Evolutionary conservation across 2,888 invertebrate species (phyloP), one percentile per base, ranked within the genome.

Genomic region (Epsilonema sp.): DNA sequence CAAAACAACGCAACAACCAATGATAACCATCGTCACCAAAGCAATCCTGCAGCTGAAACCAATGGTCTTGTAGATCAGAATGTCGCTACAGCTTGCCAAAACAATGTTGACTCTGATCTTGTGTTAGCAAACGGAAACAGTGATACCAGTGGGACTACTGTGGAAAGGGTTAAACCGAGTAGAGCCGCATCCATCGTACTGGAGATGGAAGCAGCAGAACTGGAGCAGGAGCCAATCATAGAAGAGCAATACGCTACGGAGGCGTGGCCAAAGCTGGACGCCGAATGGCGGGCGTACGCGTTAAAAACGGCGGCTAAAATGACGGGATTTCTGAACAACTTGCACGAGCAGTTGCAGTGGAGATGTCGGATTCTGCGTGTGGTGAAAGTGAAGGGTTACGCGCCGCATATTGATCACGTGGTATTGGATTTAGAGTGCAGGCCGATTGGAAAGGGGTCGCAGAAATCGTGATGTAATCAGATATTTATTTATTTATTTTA

Each of bases 311-410:
- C 55, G 16, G 49, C 51, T 8, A 56, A 51, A 45, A 60, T 73
- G 19, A 47, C 54, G 40, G 21, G 45, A 5, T 53, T 68, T 37
- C 57, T 73, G 23, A 49, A 56, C 22, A 49, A 56, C 16, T 42
- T 61, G 20, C 59, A 67, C 53, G 48, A 52, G 2, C 44, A 48
- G 3, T 19, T 52, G 3, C 16, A 19, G 38, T 39, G 26, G 26
- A 37, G 31, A 20, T 42, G 45, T 26, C 39, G 36, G 16, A 61
- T 37, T n/a, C 24, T 58, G 16, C 64, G 68, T 50, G 57, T 73
- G n/a, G 66, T 66, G 51, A 63, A 64, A 55, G 68, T 74, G 1
- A 74, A 74, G 56, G 69, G 70, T 0, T 74, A 74, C 58, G 74
- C 72, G 21, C 74, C 74, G 13, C 68, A 69, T 55, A 60, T 74